Base-by-base conservation (phyloP, 1,140 invertebrate genomes). In the Megalonaias nervosa region DNA sequence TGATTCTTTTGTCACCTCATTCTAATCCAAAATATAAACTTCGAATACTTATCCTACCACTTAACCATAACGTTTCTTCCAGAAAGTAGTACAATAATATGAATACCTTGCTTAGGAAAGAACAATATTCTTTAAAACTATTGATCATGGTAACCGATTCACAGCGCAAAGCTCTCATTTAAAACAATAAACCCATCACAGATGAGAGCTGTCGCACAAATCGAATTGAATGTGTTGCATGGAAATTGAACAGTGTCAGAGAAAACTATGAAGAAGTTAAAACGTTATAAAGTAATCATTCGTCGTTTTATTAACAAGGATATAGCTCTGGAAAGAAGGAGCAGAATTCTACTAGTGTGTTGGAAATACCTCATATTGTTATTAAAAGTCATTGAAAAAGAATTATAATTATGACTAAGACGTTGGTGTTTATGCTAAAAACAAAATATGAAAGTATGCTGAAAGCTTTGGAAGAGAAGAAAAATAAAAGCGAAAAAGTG, bases 21-120 rank as follows among this genome's bases (percentile, higher is more conserved):
- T 61, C 60, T 19, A 21, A 61, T 61, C 60, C 60, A 21, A 61
- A 61, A 61, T 61, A 61, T 61, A 21, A 61, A 61, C 60, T 61
- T 61, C 60, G 60, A 61, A 61, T 6, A 6, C 17, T 2, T 21
- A 19, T 61, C 1, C 1, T 61, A 61, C 60, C 60, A 61, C 2
- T 61, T 61, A 61, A 61, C 21, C 17, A 61, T 61, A 2, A 6
- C 6, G 3, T 61, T 19, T 61, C 21, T 61, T 19, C 60, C 60
- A 19, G 60, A 61, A 61, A 61, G 31, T 5, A 31, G 31, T 31
- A 31, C 1, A 61, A 21, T 2, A 61, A 21, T 19, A 61, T 61
- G 60, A 61, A 61, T 61, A 61, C 2, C 21, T 6, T 61, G 21
- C 3, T 61, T 61, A 61, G 6, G 60, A 61, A 61, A 17, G 60